Evolutionary conservation across 1,140 invertebrate genomes (phyloP), one percentile per base, ranked within the genome.

Genomic region (Harpegnathos saltator): DNA sequence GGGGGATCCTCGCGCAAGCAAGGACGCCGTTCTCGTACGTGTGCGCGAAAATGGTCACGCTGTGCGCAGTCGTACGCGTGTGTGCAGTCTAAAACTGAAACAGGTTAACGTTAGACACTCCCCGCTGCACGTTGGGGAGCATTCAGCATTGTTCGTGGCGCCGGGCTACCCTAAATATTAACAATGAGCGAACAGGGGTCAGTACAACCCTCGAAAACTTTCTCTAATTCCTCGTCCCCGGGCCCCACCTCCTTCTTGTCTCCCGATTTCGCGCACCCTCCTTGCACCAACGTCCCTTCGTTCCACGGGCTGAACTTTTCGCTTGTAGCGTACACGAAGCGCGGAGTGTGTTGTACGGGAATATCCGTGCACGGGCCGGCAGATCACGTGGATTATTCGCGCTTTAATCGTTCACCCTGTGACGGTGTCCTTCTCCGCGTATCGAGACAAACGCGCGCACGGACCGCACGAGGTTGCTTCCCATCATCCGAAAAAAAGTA

Each of bases 91-190:
- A 87, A 90, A 90, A 91, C 88, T 89, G 91, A 91, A 92, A 90
- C 91, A 92, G 91, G 92, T 92, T 93, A 92, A 88, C 91, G 89
- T 89, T 82, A 83, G 88, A 78, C 84, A 89, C 86, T 88, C 90
- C 90, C 87, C 83, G 54, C 78, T 85, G 74, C 82, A 74, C 80
- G 84, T 87, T 84, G 77, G 87, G 91, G 89, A 83, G 77, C 86
- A 75, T 75, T 85, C 87, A 50, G 89, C 89, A 91, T 93, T 93
- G 91, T 92, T 91, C 90, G 88, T 86, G 88, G 89, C 78, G 89
- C 89, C 82, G 91, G 89, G 85, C 91, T 91, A 93, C 92, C 91
- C 92, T 93, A 93, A 93, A 93, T 93, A 93, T 92, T 93, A 93
- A 92, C 92, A 93, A 92, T 91, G 90, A 92, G 91, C 83, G 91